Evolutionary conservation across 2,113 vertebrate species (phyloP), one percentile per base, ranked within the genome.

Genomic region (Gallinago undulata): DNA sequence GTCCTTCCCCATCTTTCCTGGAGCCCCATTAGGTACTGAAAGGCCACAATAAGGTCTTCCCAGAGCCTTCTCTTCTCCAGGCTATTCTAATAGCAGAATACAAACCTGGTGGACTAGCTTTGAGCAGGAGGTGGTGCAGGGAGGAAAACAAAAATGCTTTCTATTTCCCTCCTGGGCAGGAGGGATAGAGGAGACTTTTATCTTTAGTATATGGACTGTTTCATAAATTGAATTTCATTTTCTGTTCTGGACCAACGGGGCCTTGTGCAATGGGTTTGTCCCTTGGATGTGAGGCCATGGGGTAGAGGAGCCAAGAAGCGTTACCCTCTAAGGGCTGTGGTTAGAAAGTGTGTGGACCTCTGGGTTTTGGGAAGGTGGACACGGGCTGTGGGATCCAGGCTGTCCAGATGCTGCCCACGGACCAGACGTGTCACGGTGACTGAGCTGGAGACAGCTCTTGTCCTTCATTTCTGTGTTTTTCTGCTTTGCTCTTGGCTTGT

Each of bases 41-140:
- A 9, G 21, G 33, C 21, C 22, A 19, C 30, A 23, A 10, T 23
- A n/a, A n/a, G 57, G 57, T 59, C 57, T 17, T n/a, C n/a, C 23
- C 6, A 1, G 59, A 60, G 17, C 24, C 17, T 27, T 28, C 10
- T 28, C 35, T 27, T 62, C 60, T 39, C 24, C 60, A 27, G 60
- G 35, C 16, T 62, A 17, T 47, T 47, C 47, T 47, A 62, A 12
- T 23, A 28, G 25, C 19, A 8, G 5, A 11, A 28, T 11, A 2
- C 5, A 35, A 18, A 7, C 10, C 1, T 2, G 4, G 27, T 10
- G 37, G 41, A 21, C n/a, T 55, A 6, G 69, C 2, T 25, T 3
- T 35, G 28, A 25, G 39, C 47, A 19, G 59, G 60, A 55, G 31
- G 22, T n/a, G 33, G 18, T 79, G 14, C 4, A 3, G 13, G 9